Evolutionary conservation across 2,797 vertebrate genomes (phyloP), one percentile per base, ranked within the genome.

Genomic region (Hapalemur alaotrensis): DNA sequence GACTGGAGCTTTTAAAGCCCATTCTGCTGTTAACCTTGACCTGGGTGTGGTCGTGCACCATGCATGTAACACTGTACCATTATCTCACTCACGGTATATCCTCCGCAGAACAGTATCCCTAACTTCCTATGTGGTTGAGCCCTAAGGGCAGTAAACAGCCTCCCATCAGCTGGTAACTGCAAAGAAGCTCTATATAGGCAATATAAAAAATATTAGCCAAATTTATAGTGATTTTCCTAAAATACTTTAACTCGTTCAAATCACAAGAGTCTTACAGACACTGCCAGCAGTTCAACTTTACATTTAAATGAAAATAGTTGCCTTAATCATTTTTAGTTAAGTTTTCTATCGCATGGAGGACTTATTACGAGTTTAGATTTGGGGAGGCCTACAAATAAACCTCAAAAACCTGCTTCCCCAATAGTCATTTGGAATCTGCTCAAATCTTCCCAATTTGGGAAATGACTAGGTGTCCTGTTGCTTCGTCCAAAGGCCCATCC

Each of bases 141-240:
- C 22, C 81, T 52, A 52, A 41, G 35, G 72, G 30, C 76, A 96
- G 22, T 23, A 67, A 65, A n/a, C 1, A 83, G 48, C 32, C 17
- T 94, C n/a, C 35, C 28, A 18, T 73, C 61, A 50, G 22, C 4
- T 25, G 25, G 43, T 23, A 82, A 41, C 28, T 73, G n/a, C 82
- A 72, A 90, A 78, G 50, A 88, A 41, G 18, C 13, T n/a, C 28
- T 12, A 84, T 9, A 79, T 0, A 76, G 0, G 38, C 25, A 69
- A 94, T 46, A 80, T 28, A 48, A 82, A 8, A 41, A 73, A 70
- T 59, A 61, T 0, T 11, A 11, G n/a, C 12, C 73, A 89, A 67
- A 67, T 70, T 50, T 75, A 52, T 85, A 91, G 43, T 80, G 11
- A 54, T 83, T 95, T 84, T 85, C 69, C 92, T 92, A 73, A 78